Base-by-base conservation (phyloP, 2,797 vertebrate genomes). In the Xerus rutilus region DNA sequence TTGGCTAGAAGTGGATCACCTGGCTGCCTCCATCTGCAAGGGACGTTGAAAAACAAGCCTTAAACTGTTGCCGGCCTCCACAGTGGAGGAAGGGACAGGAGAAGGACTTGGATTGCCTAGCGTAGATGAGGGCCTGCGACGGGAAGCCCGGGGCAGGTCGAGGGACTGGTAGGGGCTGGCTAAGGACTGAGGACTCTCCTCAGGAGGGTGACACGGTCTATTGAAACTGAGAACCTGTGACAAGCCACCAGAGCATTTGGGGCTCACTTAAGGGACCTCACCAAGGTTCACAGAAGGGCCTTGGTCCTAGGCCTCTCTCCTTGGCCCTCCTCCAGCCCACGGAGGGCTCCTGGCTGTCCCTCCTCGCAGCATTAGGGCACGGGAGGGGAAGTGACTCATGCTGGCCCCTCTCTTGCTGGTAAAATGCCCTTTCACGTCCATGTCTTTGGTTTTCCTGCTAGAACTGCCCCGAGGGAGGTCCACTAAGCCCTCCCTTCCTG, bases 81-180 rank as follows among this genome's bases (percentile, higher is more conserved):
- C 9, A 32, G 76, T 11, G 70, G 72, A 74, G 6, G 78, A 62
- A 59, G 49, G 74, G 54, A 70, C 67, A 43, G 76, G 32, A 86
- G 79, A 32, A 32, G 47, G 59, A 8, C 35, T 35, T 39, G 39
- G 39, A 39, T 39, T 39, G 39, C 3, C 2, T 52, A 11, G 49
- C 11, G 49, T 47, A 6, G 45, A 35, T 21, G 7, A 39, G 54
- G 17, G 30, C 18, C n/a, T 54, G 4, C 30, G 73, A 84, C 32
- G 32, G 54, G 77, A 54, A 91, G 59, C 20, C 14, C 72, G 84
- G 93, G 93, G 62, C 59, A 47, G 32, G 72, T 96, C 88, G 30
- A 21, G 64, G 86, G 39, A 30, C 49, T 13, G n/a, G 90, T 17
- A 83, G 43, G 84, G 20, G 49, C n/a, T 67, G 72, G 82, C 76